These are phyloP conservation scores for Bactericera cockerelli DNA, from an alignment of 1,140 invertebrate species.

Conservation along the genomic window DNA sequence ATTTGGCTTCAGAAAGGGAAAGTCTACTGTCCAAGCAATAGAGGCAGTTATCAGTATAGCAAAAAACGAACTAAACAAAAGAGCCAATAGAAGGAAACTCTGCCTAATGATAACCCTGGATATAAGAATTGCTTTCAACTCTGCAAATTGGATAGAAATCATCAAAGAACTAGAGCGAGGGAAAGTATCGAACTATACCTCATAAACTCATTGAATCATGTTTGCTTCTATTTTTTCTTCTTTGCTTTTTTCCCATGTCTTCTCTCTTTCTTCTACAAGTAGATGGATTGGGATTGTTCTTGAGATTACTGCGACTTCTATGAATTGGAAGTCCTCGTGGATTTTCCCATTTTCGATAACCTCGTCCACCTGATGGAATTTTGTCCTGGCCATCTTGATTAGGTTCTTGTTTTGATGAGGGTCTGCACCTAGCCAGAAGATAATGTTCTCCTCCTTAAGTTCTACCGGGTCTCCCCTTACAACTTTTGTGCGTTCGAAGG, in stretches of 20 bases:
- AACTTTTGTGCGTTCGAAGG: not conserved
- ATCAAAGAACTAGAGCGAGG: not conserved
- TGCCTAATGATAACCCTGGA: not conserved
- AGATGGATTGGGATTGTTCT: too few relatives aligned
- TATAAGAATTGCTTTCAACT: slow-evolving; percentile 14
- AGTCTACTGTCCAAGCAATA: not conserved
- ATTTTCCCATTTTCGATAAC: not conserved
- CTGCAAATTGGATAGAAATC: not conserved
- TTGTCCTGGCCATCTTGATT: not conserved
- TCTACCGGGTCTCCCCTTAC: not conserved
- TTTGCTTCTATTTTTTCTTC: too few relatives aligned
- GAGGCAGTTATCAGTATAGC: not conserved
- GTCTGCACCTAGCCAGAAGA: not conserved
- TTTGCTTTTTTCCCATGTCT: too few relatives aligned
- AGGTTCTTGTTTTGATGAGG: not conserved
- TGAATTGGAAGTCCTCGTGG: not conserved
- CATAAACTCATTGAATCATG: too few relatives aligned
- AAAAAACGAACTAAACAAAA: not conserved
- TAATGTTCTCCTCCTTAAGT: not conserved
- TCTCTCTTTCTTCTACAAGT: too few relatives aligned
- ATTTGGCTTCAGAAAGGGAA: slow-evolving; percentile 7
- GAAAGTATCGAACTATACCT: slow-evolving; percentile 1
- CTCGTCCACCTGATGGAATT: not conserved
- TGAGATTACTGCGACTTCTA: too few relatives aligned
- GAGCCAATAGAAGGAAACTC: not conserved